Percentiles rank a stretch among this genome's conserved stretches.
phyloP scores from a whole-genome alignment of 2,888 invertebrate species.

The Drosophila ustulata region DNA sequence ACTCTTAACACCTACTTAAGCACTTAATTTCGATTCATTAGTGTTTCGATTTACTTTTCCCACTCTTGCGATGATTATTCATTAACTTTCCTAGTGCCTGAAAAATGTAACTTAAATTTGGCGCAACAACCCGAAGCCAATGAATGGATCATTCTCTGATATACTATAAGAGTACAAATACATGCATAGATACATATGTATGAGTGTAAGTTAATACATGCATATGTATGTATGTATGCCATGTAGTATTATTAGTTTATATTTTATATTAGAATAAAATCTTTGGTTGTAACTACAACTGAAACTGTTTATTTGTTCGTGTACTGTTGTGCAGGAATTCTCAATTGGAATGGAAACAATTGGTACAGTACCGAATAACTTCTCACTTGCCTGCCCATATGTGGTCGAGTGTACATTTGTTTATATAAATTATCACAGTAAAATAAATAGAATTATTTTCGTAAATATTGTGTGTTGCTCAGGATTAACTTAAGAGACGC shows the following conservation, averaged over 20 bases:
- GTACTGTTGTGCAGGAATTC: slow-evolving; percentile 50
- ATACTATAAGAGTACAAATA: slow-evolving; percentile 24
- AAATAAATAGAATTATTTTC: slow-evolving; percentile 74
- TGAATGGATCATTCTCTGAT: slow-evolving; percentile 35
- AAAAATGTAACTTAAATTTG: slow-evolving; percentile 68
- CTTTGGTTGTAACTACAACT: slow-evolving; percentile 81
- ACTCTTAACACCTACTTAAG: slow-evolving; percentile 59
- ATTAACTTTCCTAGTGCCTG: slow-evolving; percentile 42
- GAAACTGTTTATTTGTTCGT: slow-evolving; percentile 51
- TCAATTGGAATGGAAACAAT: slow-evolving; percentile 15
- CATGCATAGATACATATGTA: slow-evolving; percentile 4
- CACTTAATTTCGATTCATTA: slow-evolving; percentile 54
- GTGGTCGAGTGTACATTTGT: slow-evolving; percentile 36
- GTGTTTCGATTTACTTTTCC: slow-evolving; percentile 11
- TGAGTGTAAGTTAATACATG: neutral
- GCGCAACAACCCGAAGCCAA: slow-evolving; percentile 62
- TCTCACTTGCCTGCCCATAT: slow-evolving; percentile 19
- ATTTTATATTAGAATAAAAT: slow-evolving; percentile 55
- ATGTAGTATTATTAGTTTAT: slow-evolving; percentile 27
- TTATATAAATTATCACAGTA: slow-evolving; percentile 81
- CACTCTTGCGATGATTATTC: slow-evolving; percentile 5
- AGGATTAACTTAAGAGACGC: slow-evolving; percentile 42
- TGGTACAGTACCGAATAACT: slow-evolving; percentile 11
- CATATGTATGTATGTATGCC: slow-evolving; percentile 8
- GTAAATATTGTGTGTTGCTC: slow-evolving; percentile 44